A percentile compares a stretch with the other conserved stretches of the same genome.
Conservation (phyloP, 2,113 vertebrate genomes). For the Percopsis transmontana region DNA sequence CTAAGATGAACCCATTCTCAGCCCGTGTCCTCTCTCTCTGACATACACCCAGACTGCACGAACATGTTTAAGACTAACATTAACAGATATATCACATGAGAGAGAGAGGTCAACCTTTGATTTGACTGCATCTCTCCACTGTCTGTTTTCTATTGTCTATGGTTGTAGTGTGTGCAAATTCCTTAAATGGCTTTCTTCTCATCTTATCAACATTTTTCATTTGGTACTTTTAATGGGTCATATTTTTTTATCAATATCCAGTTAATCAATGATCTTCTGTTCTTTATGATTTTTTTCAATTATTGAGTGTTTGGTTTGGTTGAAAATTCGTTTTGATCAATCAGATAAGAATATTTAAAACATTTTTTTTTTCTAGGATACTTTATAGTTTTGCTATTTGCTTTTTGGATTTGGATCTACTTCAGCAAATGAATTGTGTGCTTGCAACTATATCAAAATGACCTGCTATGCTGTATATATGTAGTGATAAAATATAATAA, state of each 20-base stretch:
- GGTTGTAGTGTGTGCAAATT: conserved; percentile 87
- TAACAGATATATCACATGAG: conserved; percentile 78
- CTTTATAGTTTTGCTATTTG: conserved; percentile 76
- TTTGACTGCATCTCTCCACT: conserved; percentile 76
- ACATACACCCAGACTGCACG: conserved; percentile 95
- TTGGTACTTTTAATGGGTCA: conserved; percentile 74
- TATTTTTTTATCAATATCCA: conserved; percentile 45
- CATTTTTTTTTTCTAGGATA: conserved; percentile 72
- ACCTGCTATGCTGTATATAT: neutral
- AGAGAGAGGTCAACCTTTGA: conserved; percentile 69
- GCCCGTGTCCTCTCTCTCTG: conserved; percentile 83
- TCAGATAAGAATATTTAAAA: conserved; percentile 67
- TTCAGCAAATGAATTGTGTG: conserved; percentile 76
- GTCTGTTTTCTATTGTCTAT: conserved; percentile 85
- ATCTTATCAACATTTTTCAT: conserved; percentile 79
- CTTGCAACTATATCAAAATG: conserved; percentile 8
- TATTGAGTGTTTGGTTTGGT: conserved; percentile 85
- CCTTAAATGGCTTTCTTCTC: conserved; percentile 83
- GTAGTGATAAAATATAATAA: no score
- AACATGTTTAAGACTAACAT: conserved; percentile 80
- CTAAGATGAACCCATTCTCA: conserved; percentile 83
- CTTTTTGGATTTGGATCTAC: conserved; percentile 85
- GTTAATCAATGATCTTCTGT: conserved; percentile 61
- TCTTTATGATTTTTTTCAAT: conserved; percentile 80
- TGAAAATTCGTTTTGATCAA: conserved; percentile 76